Evolutionary conservation across 2,113 vertebrate species (phyloP), one percentile per base, ranked within the genome.

Genomic region (Dissostichus mawsoni): DNA sequence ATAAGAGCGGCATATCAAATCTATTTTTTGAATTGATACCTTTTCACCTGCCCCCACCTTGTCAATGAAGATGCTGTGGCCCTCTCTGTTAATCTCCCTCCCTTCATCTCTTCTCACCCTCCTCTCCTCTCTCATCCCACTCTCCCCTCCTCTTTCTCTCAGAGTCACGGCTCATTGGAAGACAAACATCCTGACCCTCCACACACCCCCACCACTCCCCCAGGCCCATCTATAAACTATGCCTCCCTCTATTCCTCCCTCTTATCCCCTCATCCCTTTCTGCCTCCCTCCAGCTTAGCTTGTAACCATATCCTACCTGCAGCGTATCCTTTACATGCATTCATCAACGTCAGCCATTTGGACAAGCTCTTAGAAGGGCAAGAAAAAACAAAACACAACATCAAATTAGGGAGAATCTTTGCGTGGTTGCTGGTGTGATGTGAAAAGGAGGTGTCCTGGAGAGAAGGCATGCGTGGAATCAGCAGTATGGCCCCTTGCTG

Each of bases 251-350:
- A 70, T 91, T 74, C 82, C 87, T 87, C 84, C 76, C 83, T 80
- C 79, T 79, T 83, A 78, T 86, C 87, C 92, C 89, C 81, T 87
- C 87, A 79, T 84, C 86, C 76, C 67, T 47, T 74, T 75, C 83
- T 90, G 86, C 90, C 90, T 81, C 88, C 86, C 88, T 84, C 83
- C 89, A 92, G 87, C 90, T 94, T 87, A 90, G 93, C 87, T 79
- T 93, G 96, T 96, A 96, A 97, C 94, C 87, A 57, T 94, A 97
- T 93, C 93, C 94, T 96, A 95, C 95, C 93, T 95, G 94, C 95
- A 96, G 93, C 89, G 72, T 93, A 93, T 95, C 92, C 84, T 91
- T 96, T 95, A 95, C 96, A 94, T 90, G 91, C 95, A 95, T 96
- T 95, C 94, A 95, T 96, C 96, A 96, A 94, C 55, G 93, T 96